Conservation (phyloP, 2,113 vertebrate genomes). For the Hoplias malabaricus region DNA sequence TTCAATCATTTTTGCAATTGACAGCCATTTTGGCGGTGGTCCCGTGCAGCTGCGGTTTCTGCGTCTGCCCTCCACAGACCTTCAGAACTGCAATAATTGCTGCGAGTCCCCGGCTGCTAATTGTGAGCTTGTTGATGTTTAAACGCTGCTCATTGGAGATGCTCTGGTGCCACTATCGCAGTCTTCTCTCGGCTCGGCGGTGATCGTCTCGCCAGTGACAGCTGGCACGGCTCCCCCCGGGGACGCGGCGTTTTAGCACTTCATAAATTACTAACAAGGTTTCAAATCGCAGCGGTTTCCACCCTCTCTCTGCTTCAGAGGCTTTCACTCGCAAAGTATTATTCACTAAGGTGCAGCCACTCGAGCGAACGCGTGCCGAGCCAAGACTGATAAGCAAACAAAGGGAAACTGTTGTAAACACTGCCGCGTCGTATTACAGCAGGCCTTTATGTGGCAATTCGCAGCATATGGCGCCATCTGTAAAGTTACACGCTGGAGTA, state of each 20-base stretch:
- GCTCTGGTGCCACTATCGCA: constrained; percentile 49
- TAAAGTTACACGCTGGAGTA: constrained; percentile 36
- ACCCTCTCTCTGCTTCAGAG: constrained; percentile 78
- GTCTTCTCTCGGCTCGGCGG: constrained; percentile 67
- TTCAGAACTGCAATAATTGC: not conserved
- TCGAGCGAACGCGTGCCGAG: not conserved
- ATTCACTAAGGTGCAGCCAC: constrained; percentile 38
- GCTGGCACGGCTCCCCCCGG: constrained; percentile 87
- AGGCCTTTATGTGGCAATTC: constrained; percentile 35
- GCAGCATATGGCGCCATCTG: constrained; percentile 37
- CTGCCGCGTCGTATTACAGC: constrained; percentile 20
- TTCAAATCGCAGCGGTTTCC: constrained; percentile 90
- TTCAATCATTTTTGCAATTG: too few species aligned
- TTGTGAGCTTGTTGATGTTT: constrained; percentile 69
- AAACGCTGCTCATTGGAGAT: constrained; percentile 47
- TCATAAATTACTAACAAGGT: constrained; percentile 99
- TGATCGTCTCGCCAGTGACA: constrained; percentile 80
- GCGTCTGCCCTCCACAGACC: not conserved
- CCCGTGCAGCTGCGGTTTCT: too few species aligned
- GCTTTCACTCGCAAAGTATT: constrained; percentile 60
- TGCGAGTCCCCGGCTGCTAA: constrained; percentile 54
- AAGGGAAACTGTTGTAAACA: constrained; percentile 34
- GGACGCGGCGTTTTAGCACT: constrained; percentile 98
- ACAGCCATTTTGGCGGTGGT: too few species aligned
- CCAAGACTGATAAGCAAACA: constrained; percentile 28